A percentile compares a stretch with the other conserved stretches of the same genome.
These are phyloP conservation scores for Ganaspis sp. DNA, from an alignment of 1,140 invertebrate genomes.

Conservation along the genomic window DNA sequence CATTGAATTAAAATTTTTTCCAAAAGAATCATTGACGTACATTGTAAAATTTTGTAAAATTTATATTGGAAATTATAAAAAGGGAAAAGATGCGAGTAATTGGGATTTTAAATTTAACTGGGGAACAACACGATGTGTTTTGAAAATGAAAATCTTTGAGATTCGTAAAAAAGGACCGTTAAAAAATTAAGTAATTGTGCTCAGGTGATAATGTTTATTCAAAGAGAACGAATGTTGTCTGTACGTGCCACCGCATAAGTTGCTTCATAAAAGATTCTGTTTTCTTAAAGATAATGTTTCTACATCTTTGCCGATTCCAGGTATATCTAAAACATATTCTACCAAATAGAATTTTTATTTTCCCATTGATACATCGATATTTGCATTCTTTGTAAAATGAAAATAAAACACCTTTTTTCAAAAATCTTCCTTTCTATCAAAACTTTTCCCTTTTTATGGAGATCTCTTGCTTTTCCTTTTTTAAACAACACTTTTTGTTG, in stretches of 20 bases:
- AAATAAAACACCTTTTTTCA: neutral
- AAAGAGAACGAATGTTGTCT: neutral
- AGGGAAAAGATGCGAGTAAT: too few species aligned
- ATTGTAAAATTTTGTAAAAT: too few species aligned
- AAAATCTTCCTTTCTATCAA: neutral
- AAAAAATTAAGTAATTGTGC: slow-evolving; percentile 1
- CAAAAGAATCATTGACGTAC: too few species aligned
- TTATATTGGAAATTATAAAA: too few species aligned
- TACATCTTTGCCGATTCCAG: slow-evolving; percentile 12
- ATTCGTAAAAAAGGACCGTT: neutral
- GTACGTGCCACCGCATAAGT: slow-evolving; percentile 26
- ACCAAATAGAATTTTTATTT: neutral
- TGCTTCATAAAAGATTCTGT: neutral
- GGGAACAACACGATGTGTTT: too few species aligned
- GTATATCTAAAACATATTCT: neutral
- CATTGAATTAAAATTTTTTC: too few species aligned
- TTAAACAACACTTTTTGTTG: too few species aligned
- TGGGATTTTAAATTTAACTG: too few species aligned
- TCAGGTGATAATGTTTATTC: slow-evolving; percentile 3
- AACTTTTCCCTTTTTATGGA: too few species aligned
- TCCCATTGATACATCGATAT: neutral
- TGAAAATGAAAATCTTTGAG: too few species aligned
- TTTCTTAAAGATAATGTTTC: slow-evolving; percentile 13
- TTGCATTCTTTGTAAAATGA: neutral
- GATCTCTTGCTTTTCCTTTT: too few species aligned